phyloP scores from a whole-genome alignment of 2,797 vertebrate genomes.

The Helicolenus hilgendorfi region DNA sequence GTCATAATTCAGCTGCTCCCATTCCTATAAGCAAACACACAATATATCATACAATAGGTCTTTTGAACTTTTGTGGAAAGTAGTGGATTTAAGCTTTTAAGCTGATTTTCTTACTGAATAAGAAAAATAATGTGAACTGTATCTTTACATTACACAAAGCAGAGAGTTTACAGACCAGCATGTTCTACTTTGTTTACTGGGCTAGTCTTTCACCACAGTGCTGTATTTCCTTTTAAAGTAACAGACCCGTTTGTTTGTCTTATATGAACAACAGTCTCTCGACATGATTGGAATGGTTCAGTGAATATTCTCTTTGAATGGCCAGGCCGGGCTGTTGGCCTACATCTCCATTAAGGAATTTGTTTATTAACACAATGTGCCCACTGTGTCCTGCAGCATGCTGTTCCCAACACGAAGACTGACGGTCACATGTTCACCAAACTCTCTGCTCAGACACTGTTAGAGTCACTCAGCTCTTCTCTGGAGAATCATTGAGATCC shows the following conservation, averaged over 20 bases:
- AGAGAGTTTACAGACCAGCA: neutral
- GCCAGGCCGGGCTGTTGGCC: constrained; percentile 36
- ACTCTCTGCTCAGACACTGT: constrained; percentile 3
- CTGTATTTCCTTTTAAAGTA: neutral
- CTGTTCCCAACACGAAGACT: neutral
- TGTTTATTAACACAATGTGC: constrained; percentile 61
- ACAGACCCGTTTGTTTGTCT: neutral
- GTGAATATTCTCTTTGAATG: constrained; percentile 30
- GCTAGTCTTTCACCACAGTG: neutral
- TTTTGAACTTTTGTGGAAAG: neutral
- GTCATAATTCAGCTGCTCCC: constrained; percentile 97
- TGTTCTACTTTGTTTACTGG: neutral
- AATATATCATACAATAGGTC: neutral
- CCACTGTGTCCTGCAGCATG: constrained; percentile 58
- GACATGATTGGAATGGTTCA: neutral
- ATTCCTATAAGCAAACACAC: constrained; percentile 88
- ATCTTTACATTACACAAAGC: neutral
- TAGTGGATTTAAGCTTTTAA: neutral
- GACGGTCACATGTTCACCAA: constrained; percentile 48
- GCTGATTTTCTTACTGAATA: neutral
- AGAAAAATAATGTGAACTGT: neutral
- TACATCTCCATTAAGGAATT: constrained; percentile 49
- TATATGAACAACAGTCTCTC: constrained; percentile 1
- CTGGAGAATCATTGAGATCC: neutral
- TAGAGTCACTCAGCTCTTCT: neutral